These are phyloP conservation scores for Leptarthrus brevirostris DNA, from an alignment of 2,888 invertebrate species.

Conservation along the genomic window DNA sequence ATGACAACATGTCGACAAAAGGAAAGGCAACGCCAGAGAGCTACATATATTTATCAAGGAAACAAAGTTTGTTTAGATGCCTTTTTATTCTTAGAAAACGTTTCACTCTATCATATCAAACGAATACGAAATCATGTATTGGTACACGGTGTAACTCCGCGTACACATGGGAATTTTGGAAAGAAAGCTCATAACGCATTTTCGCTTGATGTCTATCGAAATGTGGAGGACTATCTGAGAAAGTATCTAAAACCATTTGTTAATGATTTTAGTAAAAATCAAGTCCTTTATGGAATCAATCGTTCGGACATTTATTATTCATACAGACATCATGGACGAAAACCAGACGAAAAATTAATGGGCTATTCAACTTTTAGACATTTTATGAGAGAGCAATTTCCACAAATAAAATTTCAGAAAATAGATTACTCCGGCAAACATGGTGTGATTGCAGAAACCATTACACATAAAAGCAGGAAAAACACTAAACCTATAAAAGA, in stretches of 20 bases:
- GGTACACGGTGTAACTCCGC: conserved; percentile 81
- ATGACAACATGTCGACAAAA: conserved; percentile 76
- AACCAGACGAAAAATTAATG: conserved; percentile 80
- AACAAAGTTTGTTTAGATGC: conserved; percentile 82
- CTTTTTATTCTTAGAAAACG: conserved; percentile 82
- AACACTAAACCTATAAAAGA: neutral
- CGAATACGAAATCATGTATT: conserved; percentile 82
- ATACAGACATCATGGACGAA: conserved; percentile 77
- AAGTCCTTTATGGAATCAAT: conserved; percentile 70
- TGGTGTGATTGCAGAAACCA: conserved; percentile 21
- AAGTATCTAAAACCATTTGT: conserved; percentile 74
- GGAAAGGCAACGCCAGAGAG: conserved; percentile 77
- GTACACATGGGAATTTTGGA: conserved; percentile 83
- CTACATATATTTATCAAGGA: conserved; percentile 83
- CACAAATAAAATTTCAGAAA: conserved; percentile 76
- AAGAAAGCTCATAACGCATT: conserved; percentile 85
- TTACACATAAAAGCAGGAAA: conserved; percentile 27
- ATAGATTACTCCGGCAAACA: conserved; percentile 11
- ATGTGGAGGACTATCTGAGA: conserved; percentile 81
- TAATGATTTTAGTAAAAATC: conserved; percentile 69
- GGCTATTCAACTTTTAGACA: conserved; percentile 83
- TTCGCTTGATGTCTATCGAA: conserved; percentile 81
- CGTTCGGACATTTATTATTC: conserved; percentile 80
- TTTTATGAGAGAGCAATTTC: conserved; percentile 85
- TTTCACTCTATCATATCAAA: conserved; percentile 82